phyloP scores from a whole-genome alignment of 1,140 invertebrate genomes.

The Penaeus indicus region DNA sequence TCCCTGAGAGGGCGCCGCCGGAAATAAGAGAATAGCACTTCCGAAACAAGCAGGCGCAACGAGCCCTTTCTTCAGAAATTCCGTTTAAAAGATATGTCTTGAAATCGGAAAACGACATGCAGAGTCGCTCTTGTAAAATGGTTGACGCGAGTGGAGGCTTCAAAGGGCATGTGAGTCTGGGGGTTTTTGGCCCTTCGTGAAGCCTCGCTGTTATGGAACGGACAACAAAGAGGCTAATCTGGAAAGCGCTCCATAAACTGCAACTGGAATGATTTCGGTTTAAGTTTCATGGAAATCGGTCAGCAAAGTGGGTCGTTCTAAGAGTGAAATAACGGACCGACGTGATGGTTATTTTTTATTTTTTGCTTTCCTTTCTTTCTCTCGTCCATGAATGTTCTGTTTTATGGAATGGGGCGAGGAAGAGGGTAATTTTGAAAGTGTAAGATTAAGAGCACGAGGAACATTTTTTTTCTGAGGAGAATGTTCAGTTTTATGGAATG shows the following conservation, averaged over 20 bases:
- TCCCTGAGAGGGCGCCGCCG: too few relatives aligned
- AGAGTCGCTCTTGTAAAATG: too few relatives aligned
- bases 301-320: slow-evolving; percentile 43
- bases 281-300: slow-evolving; percentile 57
- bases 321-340: slow-evolving; percentile 48
- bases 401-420: slow-evolving; percentile 58
- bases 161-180: too few relatives aligned
- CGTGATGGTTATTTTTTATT: slow-evolving; percentile 19
- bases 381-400: slow-evolving; percentile 52
- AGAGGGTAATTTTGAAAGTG: slow-evolving; percentile 61
- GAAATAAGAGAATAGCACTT: too few relatives aligned
- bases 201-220: too few relatives aligned
- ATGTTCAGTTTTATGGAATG: slow-evolving; percentile 62
- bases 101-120: too few relatives aligned
- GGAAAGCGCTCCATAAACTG: slow-evolving; percentile 39
- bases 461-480: slow-evolving; percentile 32
- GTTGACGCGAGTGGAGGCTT: too few relatives aligned
- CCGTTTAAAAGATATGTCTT: too few relatives aligned
- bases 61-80: too few relatives aligned
- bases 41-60: too few relatives aligned
- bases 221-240: not conserved
- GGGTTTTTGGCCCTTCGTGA: too few relatives aligned
- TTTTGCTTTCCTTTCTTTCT: not conserved
- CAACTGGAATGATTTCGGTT: slow-evolving; percentile 51
- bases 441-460: slow-evolving; percentile 56